A percentile compares a stretch with the other conserved stretches of the same genome.
Conservation (phyloP, 2,888 invertebrate species). For the Nephrotoma appendiculata region DNA sequence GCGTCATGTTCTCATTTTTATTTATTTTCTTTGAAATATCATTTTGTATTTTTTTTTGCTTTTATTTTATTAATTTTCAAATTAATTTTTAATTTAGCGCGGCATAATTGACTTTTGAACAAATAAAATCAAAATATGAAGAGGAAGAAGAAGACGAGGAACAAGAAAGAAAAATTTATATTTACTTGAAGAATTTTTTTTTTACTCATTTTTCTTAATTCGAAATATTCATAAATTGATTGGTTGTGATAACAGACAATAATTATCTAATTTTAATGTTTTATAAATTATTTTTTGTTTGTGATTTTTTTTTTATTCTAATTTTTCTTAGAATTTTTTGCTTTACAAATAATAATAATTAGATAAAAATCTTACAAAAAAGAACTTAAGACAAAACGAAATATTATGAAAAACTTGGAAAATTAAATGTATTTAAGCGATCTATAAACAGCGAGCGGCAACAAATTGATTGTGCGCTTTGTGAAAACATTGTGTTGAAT, state of each 20-base stretch:
- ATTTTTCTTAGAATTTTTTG: not conserved
- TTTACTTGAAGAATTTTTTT: not conserved
- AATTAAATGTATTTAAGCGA: not conserved
- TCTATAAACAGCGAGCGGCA: not conserved
- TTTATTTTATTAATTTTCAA: not conserved
- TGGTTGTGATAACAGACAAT: not conserved
- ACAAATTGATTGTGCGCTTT: not conserved
- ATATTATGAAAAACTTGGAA: not conserved
- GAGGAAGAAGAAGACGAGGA: not conserved
- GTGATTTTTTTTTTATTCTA: not conserved
- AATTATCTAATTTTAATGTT: not conserved
- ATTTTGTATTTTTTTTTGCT: not conserved
- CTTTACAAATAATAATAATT: not conserved
- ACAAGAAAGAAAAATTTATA: not conserved
- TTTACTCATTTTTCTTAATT: not conserved
- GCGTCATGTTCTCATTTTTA: slow-evolving; percentile 4
- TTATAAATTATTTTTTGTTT: not conserved
- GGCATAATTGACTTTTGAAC: slow-evolving; percentile 2
- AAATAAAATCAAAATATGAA: not conserved
- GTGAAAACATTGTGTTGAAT: too few relatives aligned
- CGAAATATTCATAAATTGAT: not conserved
- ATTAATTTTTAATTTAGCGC: not conserved
- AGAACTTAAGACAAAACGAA: not conserved
- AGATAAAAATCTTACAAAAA: not conserved
- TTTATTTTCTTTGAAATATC: slow-evolving; percentile 1